Conservation (phyloP, 1,140 invertebrate species). For the Lordiphosa stackelbergi region DNA sequence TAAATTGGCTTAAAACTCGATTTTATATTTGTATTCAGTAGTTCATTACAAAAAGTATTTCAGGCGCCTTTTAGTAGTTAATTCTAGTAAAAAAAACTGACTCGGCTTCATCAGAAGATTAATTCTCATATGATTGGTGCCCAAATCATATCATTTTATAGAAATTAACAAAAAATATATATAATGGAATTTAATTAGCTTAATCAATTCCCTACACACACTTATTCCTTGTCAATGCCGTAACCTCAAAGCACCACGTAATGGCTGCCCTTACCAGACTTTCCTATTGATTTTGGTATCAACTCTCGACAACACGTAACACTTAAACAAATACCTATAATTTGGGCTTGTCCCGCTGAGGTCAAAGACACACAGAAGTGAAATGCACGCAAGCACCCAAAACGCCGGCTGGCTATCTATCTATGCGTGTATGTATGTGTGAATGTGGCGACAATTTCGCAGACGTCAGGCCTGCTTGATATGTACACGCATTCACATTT, state of each 20-base stretch:
- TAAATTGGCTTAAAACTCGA: no score
- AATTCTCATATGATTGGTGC: no score
- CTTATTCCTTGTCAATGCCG: neutral
- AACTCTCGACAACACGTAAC: slow-evolving; percentile 7
- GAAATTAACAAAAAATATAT: no score
- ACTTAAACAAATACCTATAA: slow-evolving; percentile 27
- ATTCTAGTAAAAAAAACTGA: no score
- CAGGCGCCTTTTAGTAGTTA: no score
- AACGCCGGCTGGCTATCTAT: slow-evolving; percentile 12
- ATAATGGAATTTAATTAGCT: neutral
- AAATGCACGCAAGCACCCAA: neutral
- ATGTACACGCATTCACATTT: neutral
- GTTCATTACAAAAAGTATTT: no score
- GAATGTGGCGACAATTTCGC: slow-evolving; percentile 1
- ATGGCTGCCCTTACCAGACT: neutral
- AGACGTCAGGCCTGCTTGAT: slow-evolving; percentile 9
- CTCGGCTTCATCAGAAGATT: no score
- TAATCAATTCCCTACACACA: neutral
- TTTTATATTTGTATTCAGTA: no score
- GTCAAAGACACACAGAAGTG: slow-evolving; percentile 47
- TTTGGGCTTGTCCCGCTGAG: slow-evolving; percentile 50
- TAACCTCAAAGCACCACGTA: neutral
- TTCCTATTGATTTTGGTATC: slow-evolving; percentile 44
- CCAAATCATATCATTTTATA: no score
- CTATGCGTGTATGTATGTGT: neutral